Percentiles rank a stretch among this genome's conserved stretches.
Conservation (phyloP, 1,140 invertebrate genomes). For the Prorops nasuta region DNA sequence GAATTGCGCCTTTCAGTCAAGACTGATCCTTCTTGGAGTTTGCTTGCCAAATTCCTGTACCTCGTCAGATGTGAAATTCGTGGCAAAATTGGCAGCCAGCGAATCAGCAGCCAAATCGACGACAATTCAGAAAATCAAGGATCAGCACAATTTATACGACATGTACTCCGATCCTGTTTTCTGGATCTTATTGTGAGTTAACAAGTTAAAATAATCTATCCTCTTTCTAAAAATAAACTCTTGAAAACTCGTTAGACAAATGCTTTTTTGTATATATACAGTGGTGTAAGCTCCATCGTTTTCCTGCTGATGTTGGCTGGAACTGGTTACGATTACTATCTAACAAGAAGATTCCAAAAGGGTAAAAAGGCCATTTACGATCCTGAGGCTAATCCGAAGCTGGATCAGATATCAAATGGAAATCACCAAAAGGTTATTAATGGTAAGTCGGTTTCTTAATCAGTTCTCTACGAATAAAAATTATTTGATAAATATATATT, state of each 20-base stretch:
- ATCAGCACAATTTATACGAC: slow-evolving; percentile 66
- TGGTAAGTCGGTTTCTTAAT: slow-evolving; percentile 37
- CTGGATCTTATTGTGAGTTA: slow-evolving; percentile 68
- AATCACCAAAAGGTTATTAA: slow-evolving; percentile 41
- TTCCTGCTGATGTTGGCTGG: slow-evolving; percentile 61
- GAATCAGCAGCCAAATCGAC: slow-evolving; percentile 36
- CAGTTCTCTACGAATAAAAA: neutral
- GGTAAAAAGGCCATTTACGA: slow-evolving; percentile 38
- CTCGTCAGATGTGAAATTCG: slow-evolving; percentile 60
- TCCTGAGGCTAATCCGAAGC: slow-evolving; percentile 47
- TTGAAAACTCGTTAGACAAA: too few species aligned
- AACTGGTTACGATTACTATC: slow-evolving; percentile 48
- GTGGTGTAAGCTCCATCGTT: slow-evolving; percentile 61
- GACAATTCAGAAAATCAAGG: slow-evolving; percentile 57
- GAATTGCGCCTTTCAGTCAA: slow-evolving; percentile 32
- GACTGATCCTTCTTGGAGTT: slow-evolving; percentile 66
- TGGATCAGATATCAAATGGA: slow-evolving; percentile 36
- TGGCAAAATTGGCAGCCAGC: slow-evolving; percentile 58
- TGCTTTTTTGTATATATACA: too few species aligned
- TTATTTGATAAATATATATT: too few species aligned
- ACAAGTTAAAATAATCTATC: neutral
- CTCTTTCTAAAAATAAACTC: too few species aligned
- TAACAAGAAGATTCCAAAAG: slow-evolving; percentile 33
- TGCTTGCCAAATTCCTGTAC: slow-evolving; percentile 71
- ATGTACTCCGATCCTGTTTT: slow-evolving; percentile 70